A percentile compares a stretch with the other conserved stretches of the same genome.
Conservation (phyloP, 2,888 invertebrate species). For the Lapara coniferarum region DNA sequence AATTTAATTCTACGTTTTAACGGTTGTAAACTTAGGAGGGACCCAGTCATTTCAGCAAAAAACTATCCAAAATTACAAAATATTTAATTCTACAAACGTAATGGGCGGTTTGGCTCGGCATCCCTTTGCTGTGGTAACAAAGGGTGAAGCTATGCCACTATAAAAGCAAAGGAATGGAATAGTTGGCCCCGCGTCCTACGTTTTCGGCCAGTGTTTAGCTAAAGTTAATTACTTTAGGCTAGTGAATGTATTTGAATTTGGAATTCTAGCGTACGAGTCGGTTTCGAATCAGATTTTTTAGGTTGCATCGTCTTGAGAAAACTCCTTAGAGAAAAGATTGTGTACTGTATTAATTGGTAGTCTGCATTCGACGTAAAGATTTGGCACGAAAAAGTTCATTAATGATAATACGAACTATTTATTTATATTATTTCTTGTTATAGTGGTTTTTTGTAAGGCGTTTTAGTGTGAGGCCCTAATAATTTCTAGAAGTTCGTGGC, state of each 20-base stretch:
- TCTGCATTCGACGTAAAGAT: no score
- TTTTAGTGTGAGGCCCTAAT: no score
- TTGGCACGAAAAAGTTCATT: no score
- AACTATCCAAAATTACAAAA: neutral
- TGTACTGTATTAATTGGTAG: no score
- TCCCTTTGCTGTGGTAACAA: constrained; percentile 3
- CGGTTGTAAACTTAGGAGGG: neutral
- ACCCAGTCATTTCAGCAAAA: neutral
- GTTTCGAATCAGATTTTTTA: neutral
- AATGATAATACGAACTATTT: no score
- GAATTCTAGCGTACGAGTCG: neutral
- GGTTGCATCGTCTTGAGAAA: neutral
- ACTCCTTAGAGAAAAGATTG: no score
- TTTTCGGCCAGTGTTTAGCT: neutral
- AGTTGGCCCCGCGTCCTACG: constrained; percentile 6
- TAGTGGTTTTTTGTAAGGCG: no score
- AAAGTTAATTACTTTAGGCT: constrained; percentile 2
- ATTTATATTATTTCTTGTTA: no score
- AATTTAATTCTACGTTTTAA: no score
- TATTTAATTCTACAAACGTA: neutral
- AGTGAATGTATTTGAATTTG: neutral
- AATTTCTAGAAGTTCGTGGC: constrained; percentile 56
- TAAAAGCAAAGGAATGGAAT: constrained; percentile 16
- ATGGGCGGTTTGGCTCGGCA: neutral
- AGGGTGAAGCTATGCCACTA: constrained; percentile 1